Percentiles rank a stretch among this genome's conserved stretches.
These are phyloP conservation scores for Lophura nycthemera DNA, from an alignment of 2,113 vertebrate species.

Conservation along the genomic window DNA sequence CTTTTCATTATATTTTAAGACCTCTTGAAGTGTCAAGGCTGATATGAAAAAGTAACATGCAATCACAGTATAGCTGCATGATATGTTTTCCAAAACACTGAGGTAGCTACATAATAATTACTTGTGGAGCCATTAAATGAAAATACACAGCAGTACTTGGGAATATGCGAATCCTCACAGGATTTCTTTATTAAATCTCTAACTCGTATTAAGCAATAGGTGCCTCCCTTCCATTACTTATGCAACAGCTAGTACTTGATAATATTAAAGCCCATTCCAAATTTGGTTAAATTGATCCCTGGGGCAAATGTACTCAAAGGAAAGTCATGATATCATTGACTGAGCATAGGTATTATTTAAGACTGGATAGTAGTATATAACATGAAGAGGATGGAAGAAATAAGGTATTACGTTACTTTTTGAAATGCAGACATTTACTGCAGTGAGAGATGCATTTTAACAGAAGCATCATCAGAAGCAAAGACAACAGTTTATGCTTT, in stretches of 20 bases:
- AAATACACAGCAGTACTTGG: not conserved
- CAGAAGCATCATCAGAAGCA: not conserved
- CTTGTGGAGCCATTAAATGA: conserved; percentile 34
- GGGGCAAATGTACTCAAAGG: not conserved
- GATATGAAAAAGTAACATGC: conserved; percentile 40
- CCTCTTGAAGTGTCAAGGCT: conserved; percentile 42
- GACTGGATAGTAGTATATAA: not conserved
- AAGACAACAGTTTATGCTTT: not conserved
- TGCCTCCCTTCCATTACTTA: not conserved
- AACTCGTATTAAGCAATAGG: not conserved
- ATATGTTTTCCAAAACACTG: conserved; percentile 35
- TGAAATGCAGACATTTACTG: not conserved
- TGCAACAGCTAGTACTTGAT: not conserved
- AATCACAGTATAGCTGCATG: conserved; percentile 39
- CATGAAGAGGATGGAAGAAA: not conserved
- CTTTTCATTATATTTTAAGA: conserved; percentile 20
- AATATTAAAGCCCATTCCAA: not conserved
- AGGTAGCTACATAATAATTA: conserved; percentile 50
- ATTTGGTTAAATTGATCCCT: not conserved
- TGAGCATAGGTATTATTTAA: not conserved
- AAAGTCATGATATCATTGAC: not conserved
- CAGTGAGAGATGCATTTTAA: not conserved
- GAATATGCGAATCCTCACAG: conserved; percentile 16
- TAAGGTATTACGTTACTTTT: not conserved
- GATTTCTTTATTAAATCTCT: conserved; percentile 42